A percentile compares a stretch with the other conserved stretches of the same genome.
phyloP scores from a whole-genome alignment of 1,140 invertebrate species.

The Drosophila pachea region DNA sequence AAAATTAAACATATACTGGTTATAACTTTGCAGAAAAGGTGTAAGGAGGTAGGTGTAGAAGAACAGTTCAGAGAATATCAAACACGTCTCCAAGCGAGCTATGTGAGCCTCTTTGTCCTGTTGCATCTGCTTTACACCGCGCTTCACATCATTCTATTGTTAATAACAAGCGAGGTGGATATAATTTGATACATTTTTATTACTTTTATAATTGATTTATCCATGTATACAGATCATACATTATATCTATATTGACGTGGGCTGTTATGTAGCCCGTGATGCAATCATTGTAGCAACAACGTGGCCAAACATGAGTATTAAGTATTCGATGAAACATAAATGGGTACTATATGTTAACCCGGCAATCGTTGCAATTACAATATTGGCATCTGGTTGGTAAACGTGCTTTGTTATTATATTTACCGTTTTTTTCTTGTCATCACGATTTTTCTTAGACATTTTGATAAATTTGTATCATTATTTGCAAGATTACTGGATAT shows the following conservation, averaged over 20 bases:
- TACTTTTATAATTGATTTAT: neutral
- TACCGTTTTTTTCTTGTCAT: no score
- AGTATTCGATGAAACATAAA: constrained; percentile 69
- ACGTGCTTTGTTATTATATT: no score
- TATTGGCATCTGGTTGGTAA: constrained; percentile 56
- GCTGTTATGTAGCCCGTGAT: constrained; percentile 71
- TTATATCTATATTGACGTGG: constrained; percentile 56
- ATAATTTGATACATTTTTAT: neutral
- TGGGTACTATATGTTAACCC: constrained; percentile 79
- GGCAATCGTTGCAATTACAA: constrained; percentile 61
- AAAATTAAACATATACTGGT: no score
- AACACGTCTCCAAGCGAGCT: constrained; percentile 31
- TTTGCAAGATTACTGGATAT: no score
- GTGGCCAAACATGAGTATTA: constrained; percentile 78
- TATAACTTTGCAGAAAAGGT: constrained; percentile 26
- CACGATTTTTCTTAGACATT: no score
- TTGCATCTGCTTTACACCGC: constrained; percentile 2
- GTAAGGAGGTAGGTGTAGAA: constrained; percentile 37
- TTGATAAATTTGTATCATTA: no score
- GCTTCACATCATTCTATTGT: neutral
- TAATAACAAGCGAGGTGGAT: constrained; percentile 15
- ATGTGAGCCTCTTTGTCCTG: constrained; percentile 30
- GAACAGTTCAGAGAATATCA: constrained; percentile 38
- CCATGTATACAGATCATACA: neutral
- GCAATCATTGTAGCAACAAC: constrained; percentile 78